phyloP scores from a whole-genome alignment of 2,888 invertebrate species.

The Euzophera pinguis region DNA sequence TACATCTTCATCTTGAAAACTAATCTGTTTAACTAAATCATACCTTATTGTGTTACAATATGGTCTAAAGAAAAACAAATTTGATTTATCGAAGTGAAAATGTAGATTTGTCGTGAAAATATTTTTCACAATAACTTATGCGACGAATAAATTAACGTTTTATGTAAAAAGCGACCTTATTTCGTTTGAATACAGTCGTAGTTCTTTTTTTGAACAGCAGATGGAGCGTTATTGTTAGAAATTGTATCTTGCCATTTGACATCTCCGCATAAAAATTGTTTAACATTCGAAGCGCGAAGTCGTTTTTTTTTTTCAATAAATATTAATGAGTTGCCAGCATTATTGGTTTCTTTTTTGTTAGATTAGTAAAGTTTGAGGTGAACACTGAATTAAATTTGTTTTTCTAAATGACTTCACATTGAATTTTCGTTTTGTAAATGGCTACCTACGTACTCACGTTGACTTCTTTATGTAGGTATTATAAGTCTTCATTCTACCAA shows the following conservation, averaged over 20 bases:
- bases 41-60: constrained; percentile 6
- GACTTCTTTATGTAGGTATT: too few relatives aligned
- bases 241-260: constrained; percentile 40
- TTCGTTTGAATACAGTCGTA: constrained; percentile 13
- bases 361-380: constrained; percentile 58
- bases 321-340: constrained; percentile 47
- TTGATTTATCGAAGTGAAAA: constrained; percentile 21
- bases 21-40: constrained; percentile 9
- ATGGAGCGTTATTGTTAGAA: constrained; percentile 17
- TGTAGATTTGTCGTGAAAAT: constrained; percentile 29
- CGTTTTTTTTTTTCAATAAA: constrained; percentile 52
- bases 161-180: constrained; percentile 16
- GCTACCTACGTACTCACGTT: too few relatives aligned
- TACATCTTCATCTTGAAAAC: constrained; percentile 11
- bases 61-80: background rate
- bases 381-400: constrained; percentile 20
- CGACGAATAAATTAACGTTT: constrained; percentile 21
- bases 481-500: too few relatives aligned
- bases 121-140: constrained; percentile 20
- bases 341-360: constrained; percentile 48
- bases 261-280: constrained; percentile 48
- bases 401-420: constrained; percentile 22
- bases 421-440: background rate
- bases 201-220: background rate
- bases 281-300: constrained; percentile 40